Evolutionary conservation across 1,140 invertebrate genomes (phyloP), one percentile per base, ranked within the genome.

Genomic region (Lerema accius): DNA sequence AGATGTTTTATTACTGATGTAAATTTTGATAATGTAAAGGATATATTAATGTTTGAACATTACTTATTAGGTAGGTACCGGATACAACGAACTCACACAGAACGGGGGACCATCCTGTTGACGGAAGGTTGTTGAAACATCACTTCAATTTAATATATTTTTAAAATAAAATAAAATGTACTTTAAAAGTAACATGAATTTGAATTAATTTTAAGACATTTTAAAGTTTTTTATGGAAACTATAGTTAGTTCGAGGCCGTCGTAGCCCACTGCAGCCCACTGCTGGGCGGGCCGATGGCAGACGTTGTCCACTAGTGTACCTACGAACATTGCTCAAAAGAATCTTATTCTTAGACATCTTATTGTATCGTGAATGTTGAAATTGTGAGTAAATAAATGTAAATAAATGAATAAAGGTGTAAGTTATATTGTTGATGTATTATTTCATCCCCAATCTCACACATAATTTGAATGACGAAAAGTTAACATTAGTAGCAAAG

Each of bases 361-460:
- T 66, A 65, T 70, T 77, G 51, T 74, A 72, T 69, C 74, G 67
- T 71, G 69, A 71, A 77, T 75, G 64, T 69, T 73, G 72, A 75
- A 76, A 77, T 76, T 73, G 66, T 74, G 69, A 56, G 71, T 80
- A 73, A 75, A 66, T 75, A 59, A 51, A 63, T 79, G 76, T 86
- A 83, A 83, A 83, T 86, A 83, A 81, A 82, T 74, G 73, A 85
- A 82, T 82, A 83, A 86, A 79, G 82, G 84, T 86, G 80, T 86
- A 84, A 86, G 82, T 76, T 79, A 82, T 80, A 75, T 62, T 46
- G 68, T 62, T 61, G 9, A 11, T 49, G 42, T 40, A 71, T 71
- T 74, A 63, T n/a, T n/a, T n/a, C n/a, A n/a, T n/a, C n/a, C n/a
- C n/a, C n/a, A n/a, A n/a, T n/a, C n/a, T n/a, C n/a, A n/a, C n/a